phyloP scores from a whole-genome alignment of 1,140 invertebrate genomes.

The Sitophilus oryzae region DNA sequence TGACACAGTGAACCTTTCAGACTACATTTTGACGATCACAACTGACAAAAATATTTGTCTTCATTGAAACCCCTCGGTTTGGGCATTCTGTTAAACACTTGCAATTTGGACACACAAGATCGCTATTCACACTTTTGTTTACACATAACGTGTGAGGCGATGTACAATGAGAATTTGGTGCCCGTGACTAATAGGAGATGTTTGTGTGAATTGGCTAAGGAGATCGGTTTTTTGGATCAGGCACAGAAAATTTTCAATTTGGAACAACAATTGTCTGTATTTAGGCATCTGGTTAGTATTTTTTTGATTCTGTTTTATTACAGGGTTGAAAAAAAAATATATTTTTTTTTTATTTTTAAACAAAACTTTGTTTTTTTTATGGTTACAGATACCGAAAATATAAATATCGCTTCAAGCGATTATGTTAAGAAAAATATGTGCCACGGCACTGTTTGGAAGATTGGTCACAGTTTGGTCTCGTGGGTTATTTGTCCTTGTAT shows the following conservation, averaged over 20 bases:
- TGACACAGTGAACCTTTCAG: constrained; percentile 83
- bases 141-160: constrained; percentile 86
- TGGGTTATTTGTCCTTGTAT: too few relatives aligned
- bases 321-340: too few relatives aligned
- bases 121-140: constrained; percentile 89
- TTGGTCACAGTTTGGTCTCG: too few relatives aligned
- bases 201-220: constrained; percentile 87
- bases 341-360: too few relatives aligned
- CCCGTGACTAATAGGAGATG: constrained; percentile 89
- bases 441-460: too few relatives aligned
- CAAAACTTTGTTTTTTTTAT: too few relatives aligned
- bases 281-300: constrained; percentile 79
- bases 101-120: constrained; percentile 78
- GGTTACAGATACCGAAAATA: too few relatives aligned
- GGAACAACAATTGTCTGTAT: constrained; percentile 82
- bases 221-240: constrained; percentile 91
- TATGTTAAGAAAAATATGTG: too few relatives aligned
- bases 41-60: constrained; percentile 78
- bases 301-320: too few relatives aligned
- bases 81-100: constrained; percentile 90
- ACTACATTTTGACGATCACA: constrained; percentile 90
- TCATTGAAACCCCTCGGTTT: constrained; percentile 90
- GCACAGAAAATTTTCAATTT: constrained; percentile 80
- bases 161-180: constrained; percentile 80
- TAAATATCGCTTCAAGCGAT: too few relatives aligned